These are phyloP conservation scores for Palythoa grandiflora DNA, from an alignment of 92 coral and sea anemone species.

Conservation along the genomic window DNA sequence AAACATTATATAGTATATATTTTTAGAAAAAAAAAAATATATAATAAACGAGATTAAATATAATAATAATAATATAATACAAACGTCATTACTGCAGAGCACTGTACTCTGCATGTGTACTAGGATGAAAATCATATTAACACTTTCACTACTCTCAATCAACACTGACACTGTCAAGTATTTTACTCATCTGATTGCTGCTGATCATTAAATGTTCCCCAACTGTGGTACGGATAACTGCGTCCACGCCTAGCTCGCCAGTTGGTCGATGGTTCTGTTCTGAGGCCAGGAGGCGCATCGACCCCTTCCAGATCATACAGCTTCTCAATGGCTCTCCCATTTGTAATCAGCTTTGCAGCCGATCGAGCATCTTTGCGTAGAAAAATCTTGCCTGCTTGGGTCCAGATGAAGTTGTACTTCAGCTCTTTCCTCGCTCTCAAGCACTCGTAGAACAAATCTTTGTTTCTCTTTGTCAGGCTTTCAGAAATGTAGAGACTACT, in stretches of 20 bases:
- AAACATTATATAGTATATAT: not conserved
- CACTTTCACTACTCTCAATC: constrained; percentile 3
- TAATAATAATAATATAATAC: not conserved
- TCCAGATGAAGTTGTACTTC: constrained; percentile 61
- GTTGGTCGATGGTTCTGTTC: not conserved
- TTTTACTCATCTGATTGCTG: constrained; percentile 21
- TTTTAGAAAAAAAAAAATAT: not conserved
- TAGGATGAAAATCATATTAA: too few species aligned
- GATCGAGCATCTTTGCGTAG: constrained; percentile 49
- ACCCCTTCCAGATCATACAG: not conserved
- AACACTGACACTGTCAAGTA: constrained; percentile 3
- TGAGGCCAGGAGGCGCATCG: not conserved
- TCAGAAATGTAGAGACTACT: constrained; percentile 57
- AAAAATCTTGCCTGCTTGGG: constrained; percentile 62
- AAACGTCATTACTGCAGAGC: not conserved
- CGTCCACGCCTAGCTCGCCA: constrained; percentile 29
- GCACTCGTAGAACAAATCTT: constrained; percentile 37
- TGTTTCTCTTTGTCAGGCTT: constrained; percentile 57
- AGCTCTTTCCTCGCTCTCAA: constrained; percentile 54
- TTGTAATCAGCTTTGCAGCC: constrained; percentile 3
- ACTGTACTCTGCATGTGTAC: too few species aligned
- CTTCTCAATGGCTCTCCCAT: not conserved
- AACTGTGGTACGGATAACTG: not conserved
- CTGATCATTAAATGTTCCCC: not conserved
- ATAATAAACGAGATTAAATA: too few species aligned